Evolutionary conservation across 2,113 vertebrate genomes (phyloP).

Genomic region (Vireo altiloquus): DNA sequence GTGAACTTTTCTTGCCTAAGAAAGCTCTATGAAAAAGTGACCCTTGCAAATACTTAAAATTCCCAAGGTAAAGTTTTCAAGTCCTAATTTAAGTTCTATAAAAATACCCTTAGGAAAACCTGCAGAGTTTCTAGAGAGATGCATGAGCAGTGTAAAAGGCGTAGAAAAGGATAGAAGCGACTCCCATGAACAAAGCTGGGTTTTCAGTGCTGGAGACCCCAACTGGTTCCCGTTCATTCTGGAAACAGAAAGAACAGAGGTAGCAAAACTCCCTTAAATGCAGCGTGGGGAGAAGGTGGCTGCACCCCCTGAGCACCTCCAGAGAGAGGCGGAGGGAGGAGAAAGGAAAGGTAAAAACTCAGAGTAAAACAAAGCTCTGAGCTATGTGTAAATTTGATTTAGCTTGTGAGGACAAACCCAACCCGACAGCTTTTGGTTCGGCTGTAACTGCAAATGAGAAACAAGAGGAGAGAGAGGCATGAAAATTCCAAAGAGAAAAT

Average conservation of each 20-base stretch:
- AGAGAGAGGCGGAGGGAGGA: not conserved
- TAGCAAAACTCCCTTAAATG: not conserved
- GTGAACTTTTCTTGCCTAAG: not conserved
- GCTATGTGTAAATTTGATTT: fast-evolving
- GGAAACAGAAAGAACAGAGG: not conserved
- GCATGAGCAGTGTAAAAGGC: not conserved
- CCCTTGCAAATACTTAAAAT: not conserved
- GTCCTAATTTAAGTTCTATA: not conserved
- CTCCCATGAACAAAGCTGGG: not conserved
- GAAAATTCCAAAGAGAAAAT: not conserved
- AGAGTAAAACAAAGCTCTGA: not conserved
- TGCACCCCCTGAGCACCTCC: not conserved
- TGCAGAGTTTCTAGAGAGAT: not conserved
- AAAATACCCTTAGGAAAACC: not conserved
- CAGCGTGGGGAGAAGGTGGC: not conserved
- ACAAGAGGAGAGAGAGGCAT: not conserved
- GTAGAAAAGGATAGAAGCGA: not conserved
- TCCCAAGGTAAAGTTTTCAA: not conserved
- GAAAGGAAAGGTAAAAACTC: not conserved
- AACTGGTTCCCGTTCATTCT: fast-evolving
- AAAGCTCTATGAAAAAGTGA: not conserved
- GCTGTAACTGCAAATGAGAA: not conserved
- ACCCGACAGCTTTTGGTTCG: not conserved
- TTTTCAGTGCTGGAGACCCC: not conserved
- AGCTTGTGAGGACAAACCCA: not conserved